Base-by-base conservation (phyloP, 2,113 vertebrate genomes). In the Cyprinus carpio region DNA sequence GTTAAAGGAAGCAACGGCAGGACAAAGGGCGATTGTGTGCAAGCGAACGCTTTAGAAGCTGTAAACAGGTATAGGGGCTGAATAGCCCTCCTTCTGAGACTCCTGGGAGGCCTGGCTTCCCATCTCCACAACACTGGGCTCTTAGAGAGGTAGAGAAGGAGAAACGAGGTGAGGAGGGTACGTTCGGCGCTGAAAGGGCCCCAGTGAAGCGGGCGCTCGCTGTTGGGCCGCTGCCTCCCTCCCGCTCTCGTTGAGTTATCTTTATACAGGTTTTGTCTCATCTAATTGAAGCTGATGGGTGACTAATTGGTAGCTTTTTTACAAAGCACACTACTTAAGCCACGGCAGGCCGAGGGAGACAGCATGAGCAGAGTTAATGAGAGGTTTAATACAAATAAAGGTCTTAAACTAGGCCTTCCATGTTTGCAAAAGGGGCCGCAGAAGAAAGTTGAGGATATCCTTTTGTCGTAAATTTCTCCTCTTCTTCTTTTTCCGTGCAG, bases 221-320 rank as follows among this genome's bases (percentile, higher is more conserved):
- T 15, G 2, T 8, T 40, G 40, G 8, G 40, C 9, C 49, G 1
- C 49, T 4, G 49, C 49, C 49, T 54, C 51, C 15, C 51, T 54
- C 51, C 37, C 37, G 23, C 96, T 96, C 95, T 94, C 90, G 11
- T 65, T 13, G 94, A 97, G 96, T 97, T 99, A 98, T 98, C 97
- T 97, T 97, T 97, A 96, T 95, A 95, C 96, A 89, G 95, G 94
- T 92, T 98, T 99, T 99, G 97, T 99, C 96, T 97, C 94, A 94
- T 92, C 96, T 98, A 98, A 99, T 99, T 99, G 97, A 96, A 97
- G 96, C 96, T 99, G 98, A 99, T 98, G 97, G 98, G 96, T 95
- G 95, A 96, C 97, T 99, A 99, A 99, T 98, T 99, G 97, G 96
- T 96, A 94, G 95, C 95, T 96, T 96, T 96, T 94, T 95, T 94